These are phyloP conservation scores for Drosophila paranaensis DNA, from an alignment of 2,888 invertebrate species.

Conservation along the genomic window DNA sequence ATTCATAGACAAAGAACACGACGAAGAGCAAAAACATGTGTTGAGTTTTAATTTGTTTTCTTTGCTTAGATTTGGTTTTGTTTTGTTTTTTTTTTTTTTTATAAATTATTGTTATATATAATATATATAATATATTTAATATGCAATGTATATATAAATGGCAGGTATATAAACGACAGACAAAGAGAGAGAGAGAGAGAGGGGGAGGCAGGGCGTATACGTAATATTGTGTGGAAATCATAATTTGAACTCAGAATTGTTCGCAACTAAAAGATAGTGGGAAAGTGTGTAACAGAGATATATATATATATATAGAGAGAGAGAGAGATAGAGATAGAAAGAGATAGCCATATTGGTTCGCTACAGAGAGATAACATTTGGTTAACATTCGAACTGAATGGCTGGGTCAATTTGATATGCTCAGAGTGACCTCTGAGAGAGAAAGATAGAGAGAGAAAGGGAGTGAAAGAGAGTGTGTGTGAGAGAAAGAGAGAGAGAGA, in stretches of 20 bases:
- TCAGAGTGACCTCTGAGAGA: conserved; percentile 22
- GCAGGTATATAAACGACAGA: conserved; percentile 57
- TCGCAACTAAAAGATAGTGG: conserved; percentile 21
- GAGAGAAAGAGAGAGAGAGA: neutral
- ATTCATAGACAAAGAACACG: conserved; percentile 84
- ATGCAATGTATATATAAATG: conserved; percentile 65
- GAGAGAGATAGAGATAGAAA: conserved; percentile 26
- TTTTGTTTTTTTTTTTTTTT: conserved; percentile 36
- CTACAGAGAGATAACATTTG: conserved; percentile 4
- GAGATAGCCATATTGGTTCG: conserved; percentile 39
- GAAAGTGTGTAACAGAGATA: conserved; percentile 10
- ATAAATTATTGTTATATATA: conserved; percentile 22
- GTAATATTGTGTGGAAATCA: conserved; percentile 34
- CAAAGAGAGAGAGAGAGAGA: conserved; percentile 26
- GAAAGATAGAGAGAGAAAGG: neutral
- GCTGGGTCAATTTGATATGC: conserved; percentile 20
- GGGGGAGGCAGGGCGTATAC: conserved; percentile 29
- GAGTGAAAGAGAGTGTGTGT: neutral
- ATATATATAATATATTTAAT: conserved; percentile 43
- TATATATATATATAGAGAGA: no score
- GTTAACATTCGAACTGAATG: conserved; percentile 26
- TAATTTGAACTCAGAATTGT: conserved; percentile 13
- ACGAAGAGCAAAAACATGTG: conserved; percentile 84
- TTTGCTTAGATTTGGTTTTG: conserved; percentile 53
- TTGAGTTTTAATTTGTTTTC: conserved; percentile 75